Base-by-base conservation (phyloP, 1,140 invertebrate species). In the Pachypsylla venusta region DNA sequence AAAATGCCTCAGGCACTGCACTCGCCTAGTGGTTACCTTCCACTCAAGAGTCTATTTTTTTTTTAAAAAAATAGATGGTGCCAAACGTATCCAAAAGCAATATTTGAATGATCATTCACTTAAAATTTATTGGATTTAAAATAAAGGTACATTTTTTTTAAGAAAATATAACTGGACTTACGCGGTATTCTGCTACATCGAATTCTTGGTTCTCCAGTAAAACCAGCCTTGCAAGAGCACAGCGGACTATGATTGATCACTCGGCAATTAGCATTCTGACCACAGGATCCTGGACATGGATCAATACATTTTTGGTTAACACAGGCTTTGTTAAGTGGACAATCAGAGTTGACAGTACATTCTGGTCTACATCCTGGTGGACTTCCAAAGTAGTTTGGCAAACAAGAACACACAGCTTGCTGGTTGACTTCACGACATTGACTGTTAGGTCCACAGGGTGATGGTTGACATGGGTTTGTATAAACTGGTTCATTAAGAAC, bases 361-460 rank as follows among this genome's bases (percentile, higher is more conserved):
- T 85, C 82, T 2, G 83, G 81, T 58, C 83, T 72, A 67, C 84
- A 84, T 55, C 79, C 79, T 67, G 82, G 80, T 54, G 85, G 83
- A 63, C 84, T 78, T 58, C 87, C 87, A 35, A 85, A 79, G 63
- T 87, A 88, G 63, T 84, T 84, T 10, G 79, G 73, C 2, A 79
- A 70, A 68, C 88, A 91, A 42, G 79, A 78, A 67, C 88, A 91
- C n/a, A 80, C 75, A 28, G 84, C 80, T 65, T 79, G 77, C 19
- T 79, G 73, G 64, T 67, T 64, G 67, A 75, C 66, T 71, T 90
- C 85, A 68, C 70, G 81, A 65, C 87, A 89, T 64, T 80, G 74
- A 4, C 84, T 78, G 63, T 87, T 85, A 0, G 82, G 73, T 56
- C 85, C 85, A 67, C 89, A 93, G 1, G 85, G 85, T 61, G 83